Evolutionary conservation across 2,888 invertebrate species (phyloP).

Genomic region (Athalia cordata): DNA sequence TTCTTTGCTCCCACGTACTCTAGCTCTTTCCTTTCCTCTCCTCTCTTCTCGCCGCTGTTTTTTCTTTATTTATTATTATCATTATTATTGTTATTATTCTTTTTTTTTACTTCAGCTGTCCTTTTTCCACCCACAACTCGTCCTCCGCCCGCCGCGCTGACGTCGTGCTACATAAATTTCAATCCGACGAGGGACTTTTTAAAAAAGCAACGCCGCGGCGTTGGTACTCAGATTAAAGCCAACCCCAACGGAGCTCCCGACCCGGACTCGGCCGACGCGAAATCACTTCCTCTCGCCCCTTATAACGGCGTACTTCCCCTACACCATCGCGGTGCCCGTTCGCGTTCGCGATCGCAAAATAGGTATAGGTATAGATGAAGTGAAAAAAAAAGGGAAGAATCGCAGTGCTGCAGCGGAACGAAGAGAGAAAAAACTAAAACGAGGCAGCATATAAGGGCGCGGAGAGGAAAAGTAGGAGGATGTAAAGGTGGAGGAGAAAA

Average conservation of each 20-base stretch:
- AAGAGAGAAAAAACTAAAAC: background rate
- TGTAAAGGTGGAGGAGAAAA: background rate
- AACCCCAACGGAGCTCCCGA: conserved; percentile 33
- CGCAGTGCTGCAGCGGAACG: background rate
- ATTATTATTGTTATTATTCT: too few relatives aligned
- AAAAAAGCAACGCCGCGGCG: conserved; percentile 28
- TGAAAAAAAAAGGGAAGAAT: conserved; percentile 18
- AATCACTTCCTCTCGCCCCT: conserved; percentile 18
- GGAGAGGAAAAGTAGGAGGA: background rate
- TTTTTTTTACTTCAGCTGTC: conserved; percentile 46
- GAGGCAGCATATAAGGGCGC: background rate
- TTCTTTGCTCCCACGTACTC: too few relatives aligned
- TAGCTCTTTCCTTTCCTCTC: conserved; percentile 29
- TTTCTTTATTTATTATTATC: conserved; percentile 7
- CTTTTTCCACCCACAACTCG: background rate
- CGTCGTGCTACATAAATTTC: conserved; percentile 42
- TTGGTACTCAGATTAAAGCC: conserved; percentile 42
- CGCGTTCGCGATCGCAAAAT: conserved; percentile 48
- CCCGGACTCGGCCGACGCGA: conserved; percentile 17
- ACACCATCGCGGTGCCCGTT: conserved; percentile 47
- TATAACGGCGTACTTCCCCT: conserved; percentile 42
- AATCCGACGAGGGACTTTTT: conserved; percentile 32
- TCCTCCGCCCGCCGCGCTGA: background rate
- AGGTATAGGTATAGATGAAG: conserved; percentile 21
- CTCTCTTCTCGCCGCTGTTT: conserved; percentile 40